Evolutionary conservation across 2,797 vertebrate species (phyloP).

Genomic region (Scolopax rusticola): DNA sequence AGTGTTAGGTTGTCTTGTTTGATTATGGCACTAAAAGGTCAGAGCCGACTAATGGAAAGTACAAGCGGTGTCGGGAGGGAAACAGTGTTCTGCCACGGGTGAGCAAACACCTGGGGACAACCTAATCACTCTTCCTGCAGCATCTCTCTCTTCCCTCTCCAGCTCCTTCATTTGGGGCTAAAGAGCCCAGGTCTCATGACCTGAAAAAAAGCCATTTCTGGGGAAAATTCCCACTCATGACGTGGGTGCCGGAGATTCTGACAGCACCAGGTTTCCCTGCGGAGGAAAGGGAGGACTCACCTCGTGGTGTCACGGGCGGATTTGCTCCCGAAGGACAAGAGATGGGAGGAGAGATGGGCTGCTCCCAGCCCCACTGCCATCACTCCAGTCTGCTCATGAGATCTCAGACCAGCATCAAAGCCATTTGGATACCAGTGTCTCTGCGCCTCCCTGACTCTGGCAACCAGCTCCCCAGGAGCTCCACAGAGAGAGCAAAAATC

Average conservation of each 20-base stretch:
- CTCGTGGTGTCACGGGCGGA: fast-evolving
- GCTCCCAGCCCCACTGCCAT: neutral
- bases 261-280: fast-evolving
- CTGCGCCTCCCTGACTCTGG: neutral
- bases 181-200: neutral
- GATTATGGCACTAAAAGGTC: constrained; percentile 73
- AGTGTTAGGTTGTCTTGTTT: constrained; percentile 73
- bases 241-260: fast-evolving
- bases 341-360: neutral
- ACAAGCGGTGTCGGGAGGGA: constrained; percentile 54
- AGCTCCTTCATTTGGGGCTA: neutral
- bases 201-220: neutral
- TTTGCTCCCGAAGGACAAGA: neutral
- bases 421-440: neutral
- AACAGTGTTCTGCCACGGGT: constrained; percentile 43
- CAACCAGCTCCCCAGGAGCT: neutral
- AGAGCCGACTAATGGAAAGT: constrained; percentile 70
- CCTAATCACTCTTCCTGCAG: constrained; percentile 34
- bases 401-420: neutral
- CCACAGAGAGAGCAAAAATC: fast-evolving
- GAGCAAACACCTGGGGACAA: constrained; percentile 67
- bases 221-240: neutral
- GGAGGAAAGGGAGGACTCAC: neutral
- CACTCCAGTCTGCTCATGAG: fast-evolving
- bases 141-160: constrained; percentile 45